Conservation (phyloP, 2,113 vertebrate species). For the Salvelinus fontinalis region DNA sequence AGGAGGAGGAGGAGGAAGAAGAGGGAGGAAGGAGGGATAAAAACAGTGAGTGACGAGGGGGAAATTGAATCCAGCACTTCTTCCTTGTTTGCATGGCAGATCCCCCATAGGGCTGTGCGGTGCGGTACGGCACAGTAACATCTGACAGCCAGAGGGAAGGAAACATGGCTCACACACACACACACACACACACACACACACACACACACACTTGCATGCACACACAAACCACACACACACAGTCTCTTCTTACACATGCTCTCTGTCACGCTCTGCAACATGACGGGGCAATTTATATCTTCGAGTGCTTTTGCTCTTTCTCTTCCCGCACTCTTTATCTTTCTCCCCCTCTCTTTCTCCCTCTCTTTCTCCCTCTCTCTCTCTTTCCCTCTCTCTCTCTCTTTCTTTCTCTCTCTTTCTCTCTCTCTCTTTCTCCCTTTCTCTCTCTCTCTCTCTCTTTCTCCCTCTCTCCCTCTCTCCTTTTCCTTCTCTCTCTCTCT, state of each 20-base stretch:
- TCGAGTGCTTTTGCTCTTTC: neutral
- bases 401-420: constrained; percentile 18
- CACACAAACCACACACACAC: too few species aligned
- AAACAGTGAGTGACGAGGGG: neutral
- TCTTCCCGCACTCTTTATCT: too few species aligned
- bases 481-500: too few species aligned
- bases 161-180: neutral
- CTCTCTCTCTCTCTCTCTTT: neutral
- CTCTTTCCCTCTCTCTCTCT: neutral
- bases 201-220: too few species aligned
- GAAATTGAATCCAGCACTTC: constrained; percentile 17
- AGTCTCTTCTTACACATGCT: neutral
- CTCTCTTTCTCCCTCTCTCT: neutral
- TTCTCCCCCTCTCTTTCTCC: too few species aligned
- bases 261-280: neutral
- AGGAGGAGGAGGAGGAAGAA: neutral
- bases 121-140: neutral
- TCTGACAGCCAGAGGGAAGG: neutral
- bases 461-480: too few species aligned
- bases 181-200: too few species aligned
- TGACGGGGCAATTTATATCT: neutral
- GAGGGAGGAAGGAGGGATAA: neutral
- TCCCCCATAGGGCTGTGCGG: constrained; percentile 29
- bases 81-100: constrained; percentile 28
- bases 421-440: neutral